phyloP scores from a whole-genome alignment of 2,113 vertebrate species.

The Daphoenositta chrysoptera region DNA sequence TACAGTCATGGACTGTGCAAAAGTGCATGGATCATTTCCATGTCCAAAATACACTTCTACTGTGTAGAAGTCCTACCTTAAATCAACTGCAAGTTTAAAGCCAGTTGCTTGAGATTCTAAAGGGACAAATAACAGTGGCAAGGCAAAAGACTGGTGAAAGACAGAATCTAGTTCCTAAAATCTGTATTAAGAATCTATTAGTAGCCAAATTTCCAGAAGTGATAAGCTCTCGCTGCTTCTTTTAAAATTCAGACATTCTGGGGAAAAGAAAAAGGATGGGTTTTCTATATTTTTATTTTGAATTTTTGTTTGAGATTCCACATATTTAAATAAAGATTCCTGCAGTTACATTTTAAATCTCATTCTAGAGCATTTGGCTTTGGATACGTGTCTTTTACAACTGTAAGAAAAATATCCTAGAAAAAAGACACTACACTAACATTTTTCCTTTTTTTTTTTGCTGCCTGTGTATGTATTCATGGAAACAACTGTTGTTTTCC shows the following conservation, averaged over 20 bases:
- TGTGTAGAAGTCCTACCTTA: neutral
- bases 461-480: neutral
- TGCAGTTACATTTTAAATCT: neutral
- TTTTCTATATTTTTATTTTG: neutral
- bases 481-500: neutral
- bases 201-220: neutral
- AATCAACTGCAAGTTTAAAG: neutral
- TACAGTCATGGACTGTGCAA: neutral
- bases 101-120: neutral
- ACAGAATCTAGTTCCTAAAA: neutral
- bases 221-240: neutral
- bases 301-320: neutral
- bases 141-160: neutral
- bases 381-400: neutral
- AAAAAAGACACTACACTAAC: neutral
- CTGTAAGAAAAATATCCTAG: neutral
- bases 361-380: neutral
- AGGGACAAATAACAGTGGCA: neutral
- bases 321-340: neutral
- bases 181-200: neutral
- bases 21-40: neutral
- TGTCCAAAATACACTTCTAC: neutral
- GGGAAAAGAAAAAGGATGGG: neutral
- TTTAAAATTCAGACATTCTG: neutral
- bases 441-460: neutral